Conservation (phyloP, 1,140 invertebrate species). For the Hyposmocoma kahamanoa region DNA sequence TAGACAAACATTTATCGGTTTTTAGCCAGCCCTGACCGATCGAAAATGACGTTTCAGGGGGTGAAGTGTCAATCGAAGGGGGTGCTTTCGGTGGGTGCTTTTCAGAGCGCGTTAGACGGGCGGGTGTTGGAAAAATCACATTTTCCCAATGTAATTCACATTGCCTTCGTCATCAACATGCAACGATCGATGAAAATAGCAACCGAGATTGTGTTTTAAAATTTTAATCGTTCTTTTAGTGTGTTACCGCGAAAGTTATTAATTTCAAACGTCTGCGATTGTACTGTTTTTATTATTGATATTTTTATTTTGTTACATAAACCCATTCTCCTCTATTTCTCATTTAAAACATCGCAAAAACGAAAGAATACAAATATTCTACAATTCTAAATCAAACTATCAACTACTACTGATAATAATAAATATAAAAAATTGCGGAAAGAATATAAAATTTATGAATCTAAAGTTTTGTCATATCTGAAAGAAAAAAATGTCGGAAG, state of each 20-base stretch:
- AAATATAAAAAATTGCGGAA: slow-evolving; percentile 3
- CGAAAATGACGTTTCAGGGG: slow-evolving; percentile 38
- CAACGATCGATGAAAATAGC: slow-evolving; percentile 13
- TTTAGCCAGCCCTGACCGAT: slow-evolving; percentile 13
- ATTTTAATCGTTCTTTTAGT: slow-evolving; percentile 13
- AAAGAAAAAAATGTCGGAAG: slow-evolving; percentile 59
- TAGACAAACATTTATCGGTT: slow-evolving; percentile 12
- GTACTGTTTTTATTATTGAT: slow-evolving; percentile 44
- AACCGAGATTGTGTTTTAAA: slow-evolving; percentile 1
- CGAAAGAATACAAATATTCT: background rate
- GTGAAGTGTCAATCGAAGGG: slow-evolving; percentile 22
- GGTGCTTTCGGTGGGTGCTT: no score
- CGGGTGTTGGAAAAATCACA: slow-evolving; percentile 22
- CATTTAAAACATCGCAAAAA: background rate
- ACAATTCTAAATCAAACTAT: background rate
- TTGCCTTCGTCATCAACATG: slow-evolving; percentile 13
- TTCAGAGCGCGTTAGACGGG: slow-evolving; percentile 14
- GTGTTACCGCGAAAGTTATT: slow-evolving; percentile 6
- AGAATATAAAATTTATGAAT: slow-evolving; percentile 1
- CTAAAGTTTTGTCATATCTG: no score
- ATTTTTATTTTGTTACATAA: slow-evolving; percentile 27
- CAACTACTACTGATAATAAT: no score
- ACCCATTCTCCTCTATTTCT: background rate
- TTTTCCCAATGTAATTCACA: slow-evolving; percentile 21
- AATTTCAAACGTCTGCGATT: slow-evolving; percentile 28